Evolutionary conservation across 2,888 invertebrate species (phyloP).

Genomic region (Bhutanitis thaidina): DNA sequence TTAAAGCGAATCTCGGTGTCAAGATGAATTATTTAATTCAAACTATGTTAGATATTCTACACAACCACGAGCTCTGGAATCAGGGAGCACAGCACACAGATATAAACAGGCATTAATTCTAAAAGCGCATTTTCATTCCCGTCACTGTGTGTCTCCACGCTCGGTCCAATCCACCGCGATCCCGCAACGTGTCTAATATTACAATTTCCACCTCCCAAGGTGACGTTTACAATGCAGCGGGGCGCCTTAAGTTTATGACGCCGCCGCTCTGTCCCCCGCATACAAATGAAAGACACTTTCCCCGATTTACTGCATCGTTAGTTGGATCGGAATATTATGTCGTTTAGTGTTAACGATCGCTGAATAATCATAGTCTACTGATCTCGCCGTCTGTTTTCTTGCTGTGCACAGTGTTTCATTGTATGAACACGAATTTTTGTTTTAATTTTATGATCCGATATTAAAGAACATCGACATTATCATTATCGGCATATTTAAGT

Average conservation of each 20-base stretch:
- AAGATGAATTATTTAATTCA: no score
- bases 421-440: no score
- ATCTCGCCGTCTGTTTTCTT: constrained; percentile 1
- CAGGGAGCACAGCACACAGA: not conserved
- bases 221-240: constrained; percentile 58
- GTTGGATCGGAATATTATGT: constrained; percentile 38
- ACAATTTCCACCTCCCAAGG: constrained; percentile 37
- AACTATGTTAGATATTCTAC: no score
- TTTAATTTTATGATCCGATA: no score
- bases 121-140: constrained; percentile 3
- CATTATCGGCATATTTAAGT: no score
- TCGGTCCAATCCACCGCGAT: constrained; percentile 17
- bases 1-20: no score
- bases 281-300: constrained; percentile 66
- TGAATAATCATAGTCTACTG: constrained; percentile 23
- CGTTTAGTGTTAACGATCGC: constrained; percentile 35
- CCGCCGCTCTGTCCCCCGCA: constrained; percentile 43
- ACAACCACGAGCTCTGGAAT: no score
- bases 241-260: constrained; percentile 56
- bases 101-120: constrained; percentile 4
- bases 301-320: constrained; percentile 53
- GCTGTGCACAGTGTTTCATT: no score
- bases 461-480: no score
- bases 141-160: not conserved
- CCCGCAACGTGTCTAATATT: constrained; percentile 36